phyloP scores from a whole-genome alignment of 2,113 vertebrate species.

The Helogale parvula region DNA sequence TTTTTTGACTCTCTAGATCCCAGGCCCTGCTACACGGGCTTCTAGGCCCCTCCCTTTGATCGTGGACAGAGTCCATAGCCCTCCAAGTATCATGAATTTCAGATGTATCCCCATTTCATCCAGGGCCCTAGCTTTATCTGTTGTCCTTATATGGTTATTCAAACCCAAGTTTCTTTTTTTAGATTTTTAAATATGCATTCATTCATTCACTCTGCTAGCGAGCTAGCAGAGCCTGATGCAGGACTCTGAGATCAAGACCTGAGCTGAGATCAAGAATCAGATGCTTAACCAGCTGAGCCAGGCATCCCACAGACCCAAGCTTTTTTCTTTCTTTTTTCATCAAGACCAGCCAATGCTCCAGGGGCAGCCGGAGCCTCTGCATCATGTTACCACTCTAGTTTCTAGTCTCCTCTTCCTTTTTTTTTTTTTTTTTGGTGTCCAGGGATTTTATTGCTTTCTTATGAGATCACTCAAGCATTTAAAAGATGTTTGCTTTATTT shows the following conservation, averaged over 20 bases:
- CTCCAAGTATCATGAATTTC: background rate
- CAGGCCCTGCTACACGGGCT: background rate
- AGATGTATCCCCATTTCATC: background rate
- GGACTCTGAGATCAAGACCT: too few species aligned
- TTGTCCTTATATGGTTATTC: background rate
- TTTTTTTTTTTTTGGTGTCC: background rate
- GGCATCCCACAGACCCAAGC: too few species aligned
- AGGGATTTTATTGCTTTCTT: background rate
- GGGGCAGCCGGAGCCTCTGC: background rate
- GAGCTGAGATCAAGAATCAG: too few species aligned
- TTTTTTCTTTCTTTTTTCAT: background rate
- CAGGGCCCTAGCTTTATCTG: background rate
- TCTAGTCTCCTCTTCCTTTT: background rate
- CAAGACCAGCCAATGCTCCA: background rate
- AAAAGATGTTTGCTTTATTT: slow-evolving; percentile 1
- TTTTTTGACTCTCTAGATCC: background rate
- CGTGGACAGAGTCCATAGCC: background rate
- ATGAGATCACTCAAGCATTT: background rate
- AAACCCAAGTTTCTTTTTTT: background rate
- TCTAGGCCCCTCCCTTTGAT: background rate
- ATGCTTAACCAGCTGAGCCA: too few species aligned
- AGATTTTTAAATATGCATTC: too few species aligned
- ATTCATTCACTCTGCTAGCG: too few species aligned
- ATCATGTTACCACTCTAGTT: too few species aligned
- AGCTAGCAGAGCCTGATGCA: too few species aligned